These are phyloP conservation scores for Aethes cnicana DNA, from an alignment of 2,888 invertebrate species.

Conservation along the genomic window DNA sequence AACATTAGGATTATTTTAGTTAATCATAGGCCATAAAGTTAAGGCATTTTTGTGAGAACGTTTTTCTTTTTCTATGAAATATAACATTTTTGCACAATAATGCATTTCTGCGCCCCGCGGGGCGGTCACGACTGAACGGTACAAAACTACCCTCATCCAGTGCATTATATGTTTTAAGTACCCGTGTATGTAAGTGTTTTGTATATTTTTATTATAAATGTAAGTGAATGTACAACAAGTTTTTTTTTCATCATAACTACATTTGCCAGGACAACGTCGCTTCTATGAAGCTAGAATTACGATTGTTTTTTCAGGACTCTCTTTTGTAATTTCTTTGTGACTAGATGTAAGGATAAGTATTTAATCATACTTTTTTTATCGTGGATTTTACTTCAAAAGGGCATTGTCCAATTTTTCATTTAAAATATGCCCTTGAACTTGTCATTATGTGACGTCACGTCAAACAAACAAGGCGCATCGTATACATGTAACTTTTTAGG, in stretches of 20 bases:
- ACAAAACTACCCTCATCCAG: slow-evolving; percentile 74
- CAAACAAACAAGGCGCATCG: slow-evolving; percentile 7
- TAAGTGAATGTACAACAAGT: slow-evolving; percentile 59
- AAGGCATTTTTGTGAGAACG: slow-evolving; percentile 56
- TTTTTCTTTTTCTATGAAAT: slow-evolving; percentile 64
- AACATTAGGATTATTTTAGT: slow-evolving; percentile 41
- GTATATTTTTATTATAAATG: slow-evolving; percentile 62
- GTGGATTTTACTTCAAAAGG: slow-evolving; percentile 14
- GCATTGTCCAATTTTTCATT: slow-evolving; percentile 28
- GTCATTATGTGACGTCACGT: slow-evolving; percentile 18
- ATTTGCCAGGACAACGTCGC: slow-evolving; percentile 66
- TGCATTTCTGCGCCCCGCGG: slow-evolving; percentile 65
- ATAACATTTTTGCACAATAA: slow-evolving; percentile 44
- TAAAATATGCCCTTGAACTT: slow-evolving; percentile 22
- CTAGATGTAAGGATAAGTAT: slow-evolving; percentile 47
- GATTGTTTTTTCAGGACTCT: slow-evolving; percentile 23
- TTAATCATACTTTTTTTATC: slow-evolving; percentile 49
- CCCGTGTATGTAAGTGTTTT: slow-evolving; percentile 64
- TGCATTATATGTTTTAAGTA: slow-evolving; percentile 73
- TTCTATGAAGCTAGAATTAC: slow-evolving; percentile 67
- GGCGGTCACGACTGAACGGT: slow-evolving; percentile 66
- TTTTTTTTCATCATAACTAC: slow-evolving; percentile 49
- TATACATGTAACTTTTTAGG: slow-evolving; percentile 24
- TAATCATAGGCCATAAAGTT: slow-evolving; percentile 42
- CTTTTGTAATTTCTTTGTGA: slow-evolving; percentile 36